Percentiles rank a stretch among this genome's conserved stretches.
phyloP scores from a whole-genome alignment of 1,140 invertebrate species.

The Ceratina calcarata region DNA sequence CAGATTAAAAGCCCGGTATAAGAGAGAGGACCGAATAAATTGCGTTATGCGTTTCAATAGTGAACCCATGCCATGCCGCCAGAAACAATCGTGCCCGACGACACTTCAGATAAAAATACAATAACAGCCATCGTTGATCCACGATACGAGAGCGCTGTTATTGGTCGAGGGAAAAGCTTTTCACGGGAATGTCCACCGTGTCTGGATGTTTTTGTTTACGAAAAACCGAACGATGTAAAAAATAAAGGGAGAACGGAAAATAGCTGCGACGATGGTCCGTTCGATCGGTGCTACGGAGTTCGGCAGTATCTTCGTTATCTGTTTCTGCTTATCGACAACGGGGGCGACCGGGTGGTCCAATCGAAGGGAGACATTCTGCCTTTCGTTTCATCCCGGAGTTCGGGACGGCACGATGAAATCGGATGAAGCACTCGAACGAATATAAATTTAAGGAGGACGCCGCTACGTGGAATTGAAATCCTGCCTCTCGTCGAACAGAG shows the following conservation, averaged over 20 bases:
- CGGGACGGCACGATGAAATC: not conserved
- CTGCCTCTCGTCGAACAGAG: not conserved
- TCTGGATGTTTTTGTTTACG: slow-evolving; percentile 11
- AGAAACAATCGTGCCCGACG: slow-evolving; percentile 20
- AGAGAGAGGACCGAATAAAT: slow-evolving; percentile 11
- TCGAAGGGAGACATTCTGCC: slow-evolving; percentile 1
- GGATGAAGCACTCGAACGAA: slow-evolving; percentile 29
- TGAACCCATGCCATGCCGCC: not conserved
- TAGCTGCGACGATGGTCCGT: not conserved
- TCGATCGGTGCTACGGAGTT: not conserved
- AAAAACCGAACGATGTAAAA: not conserved
- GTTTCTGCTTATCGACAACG: slow-evolving; percentile 28
- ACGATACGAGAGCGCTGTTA: slow-evolving; percentile 41
- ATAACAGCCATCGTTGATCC: slow-evolving; percentile 32
- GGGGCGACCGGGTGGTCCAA: not conserved
- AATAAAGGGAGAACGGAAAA: not conserved
- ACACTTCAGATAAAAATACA: slow-evolving; percentile 45
- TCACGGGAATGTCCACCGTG: slow-evolving; percentile 50
- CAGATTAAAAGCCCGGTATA: not conserved
- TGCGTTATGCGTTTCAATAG: slow-evolving; percentile 4
- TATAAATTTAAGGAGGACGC: slow-evolving; percentile 40
- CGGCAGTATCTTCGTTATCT: slow-evolving; percentile 27
- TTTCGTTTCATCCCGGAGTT: not conserved
- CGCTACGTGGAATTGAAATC: slow-evolving; percentile 27
- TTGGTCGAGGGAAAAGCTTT: slow-evolving; percentile 61